phyloP scores from a whole-genome alignment of 2,113 vertebrate species.

The Dasypus novemcinctus region DNA sequence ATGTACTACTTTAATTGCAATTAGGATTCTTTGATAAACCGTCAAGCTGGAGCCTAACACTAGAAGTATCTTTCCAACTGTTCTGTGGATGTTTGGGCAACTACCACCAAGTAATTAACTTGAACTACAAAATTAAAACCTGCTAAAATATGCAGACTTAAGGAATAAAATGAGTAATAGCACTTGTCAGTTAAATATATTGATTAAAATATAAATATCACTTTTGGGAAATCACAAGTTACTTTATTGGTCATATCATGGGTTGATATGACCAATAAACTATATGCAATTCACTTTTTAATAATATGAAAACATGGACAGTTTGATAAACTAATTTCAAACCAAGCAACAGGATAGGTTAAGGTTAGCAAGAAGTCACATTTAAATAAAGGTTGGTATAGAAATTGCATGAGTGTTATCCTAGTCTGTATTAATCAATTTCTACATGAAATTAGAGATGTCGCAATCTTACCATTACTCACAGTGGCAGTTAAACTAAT shows the following conservation, averaged over 20 bases:
- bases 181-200: slow-evolving; percentile 65
- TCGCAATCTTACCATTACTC: background rate
- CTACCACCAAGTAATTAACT: slow-evolving; percentile 66
- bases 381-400: background rate
- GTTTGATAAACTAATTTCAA: slow-evolving; percentile 52
- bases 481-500: background rate
- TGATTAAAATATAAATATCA: slow-evolving; percentile 57
- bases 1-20: slow-evolving; percentile 62
- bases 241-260: background rate
- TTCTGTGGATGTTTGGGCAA: slow-evolving; percentile 74
- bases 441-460: background rate
- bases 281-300: slow-evolving; percentile 29
- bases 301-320: slow-evolving; percentile 14
- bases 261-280: slow-evolving; percentile 22
- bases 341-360: background rate
- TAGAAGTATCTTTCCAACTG: slow-evolving; percentile 72
- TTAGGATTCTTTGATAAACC: slow-evolving; percentile 63
- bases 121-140: slow-evolving; percentile 67
- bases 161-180: slow-evolving; percentile 58
- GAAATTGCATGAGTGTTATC: background rate
- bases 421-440: background rate
- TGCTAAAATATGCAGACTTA: slow-evolving; percentile 65
- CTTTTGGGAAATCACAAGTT: slow-evolving; percentile 20
- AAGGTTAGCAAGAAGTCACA: slow-evolving; percentile 6
- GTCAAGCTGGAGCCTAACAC: slow-evolving; percentile 67